These are phyloP conservation scores for Venturia canescens DNA, from an alignment of 1,140 invertebrate species.

Conservation along the genomic window DNA sequence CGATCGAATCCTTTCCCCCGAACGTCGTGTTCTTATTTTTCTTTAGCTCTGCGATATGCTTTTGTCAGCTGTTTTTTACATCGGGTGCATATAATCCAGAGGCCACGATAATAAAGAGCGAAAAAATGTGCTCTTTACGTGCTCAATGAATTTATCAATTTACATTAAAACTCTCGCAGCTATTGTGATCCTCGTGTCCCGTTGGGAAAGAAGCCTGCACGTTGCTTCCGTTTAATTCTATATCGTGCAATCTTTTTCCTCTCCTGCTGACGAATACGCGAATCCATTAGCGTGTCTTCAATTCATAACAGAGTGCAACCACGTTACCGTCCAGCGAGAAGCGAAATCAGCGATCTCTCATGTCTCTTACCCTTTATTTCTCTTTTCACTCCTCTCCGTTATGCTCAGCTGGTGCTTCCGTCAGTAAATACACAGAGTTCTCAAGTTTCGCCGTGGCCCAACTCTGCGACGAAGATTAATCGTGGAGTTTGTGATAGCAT, in stretches of 20 bases:
- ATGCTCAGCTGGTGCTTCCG: slow-evolving; percentile 24
- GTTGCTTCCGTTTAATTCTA: background rate
- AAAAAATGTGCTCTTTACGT: background rate
- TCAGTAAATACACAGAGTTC: slow-evolving; percentile 45
- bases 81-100: no score
- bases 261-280: slow-evolving; percentile 31
- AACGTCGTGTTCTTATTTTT: background rate
- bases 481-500: slow-evolving; percentile 40
- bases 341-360: slow-evolving; percentile 12
- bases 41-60: background rate
- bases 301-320: slow-evolving; percentile 50
- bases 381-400: slow-evolving; percentile 17
- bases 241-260: slow-evolving; percentile 15
- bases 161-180: background rate
- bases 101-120: no score
- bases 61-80: no score
- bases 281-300: slow-evolving; percentile 53
- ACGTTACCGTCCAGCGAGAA: slow-evolving; percentile 3
- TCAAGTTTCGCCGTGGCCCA: slow-evolving; percentile 46
- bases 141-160: background rate
- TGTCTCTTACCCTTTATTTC: background rate
- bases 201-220: background rate
- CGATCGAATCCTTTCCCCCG: background rate
- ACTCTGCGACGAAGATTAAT: slow-evolving; percentile 50
- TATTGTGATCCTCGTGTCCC: background rate